These are phyloP conservation scores for Crotalus viridis DNA, from an alignment of 2,113 vertebrate genomes.

Conservation along the genomic window DNA sequence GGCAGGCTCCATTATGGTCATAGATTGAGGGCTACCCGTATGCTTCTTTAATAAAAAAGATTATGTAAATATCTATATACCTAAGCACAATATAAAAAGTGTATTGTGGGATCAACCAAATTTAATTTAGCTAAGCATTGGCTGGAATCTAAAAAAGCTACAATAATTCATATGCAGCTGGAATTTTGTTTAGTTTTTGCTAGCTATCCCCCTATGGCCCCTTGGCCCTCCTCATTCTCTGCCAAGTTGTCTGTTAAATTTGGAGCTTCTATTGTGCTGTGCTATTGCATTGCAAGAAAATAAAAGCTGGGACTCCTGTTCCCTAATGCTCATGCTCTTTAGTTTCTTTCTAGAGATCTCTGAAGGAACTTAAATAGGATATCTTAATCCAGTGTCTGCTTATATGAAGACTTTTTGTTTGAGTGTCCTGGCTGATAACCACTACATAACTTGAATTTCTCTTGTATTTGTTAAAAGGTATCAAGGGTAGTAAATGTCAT, in stretches of 20 bases:
- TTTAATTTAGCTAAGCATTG: not conserved
- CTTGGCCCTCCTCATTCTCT: not conserved
- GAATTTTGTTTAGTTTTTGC: not conserved
- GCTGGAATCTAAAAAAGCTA: not conserved
- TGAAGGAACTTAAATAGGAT: not conserved
- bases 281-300: not conserved
- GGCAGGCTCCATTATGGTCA: not conserved
- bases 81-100: not conserved
- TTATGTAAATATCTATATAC: not conserved
- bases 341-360: not conserved
- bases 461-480: not conserved
- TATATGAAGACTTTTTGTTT: not conserved
- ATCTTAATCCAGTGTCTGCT: not conserved
- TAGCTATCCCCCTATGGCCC: not conserved
- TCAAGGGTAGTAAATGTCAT: not conserved
- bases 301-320: not conserved
- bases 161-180: not conserved
- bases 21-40: not conserved
- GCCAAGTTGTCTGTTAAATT: not conserved
- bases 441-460: not conserved
- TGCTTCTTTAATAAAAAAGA: not conserved
- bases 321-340: not conserved
- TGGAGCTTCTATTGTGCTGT: not conserved
- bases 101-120: not conserved
- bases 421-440: not conserved